Evolutionary conservation across 2,888 invertebrate genomes (phyloP), one percentile per base, ranked within the genome.

Genomic region (Trissolcus brochymenae): DNA sequence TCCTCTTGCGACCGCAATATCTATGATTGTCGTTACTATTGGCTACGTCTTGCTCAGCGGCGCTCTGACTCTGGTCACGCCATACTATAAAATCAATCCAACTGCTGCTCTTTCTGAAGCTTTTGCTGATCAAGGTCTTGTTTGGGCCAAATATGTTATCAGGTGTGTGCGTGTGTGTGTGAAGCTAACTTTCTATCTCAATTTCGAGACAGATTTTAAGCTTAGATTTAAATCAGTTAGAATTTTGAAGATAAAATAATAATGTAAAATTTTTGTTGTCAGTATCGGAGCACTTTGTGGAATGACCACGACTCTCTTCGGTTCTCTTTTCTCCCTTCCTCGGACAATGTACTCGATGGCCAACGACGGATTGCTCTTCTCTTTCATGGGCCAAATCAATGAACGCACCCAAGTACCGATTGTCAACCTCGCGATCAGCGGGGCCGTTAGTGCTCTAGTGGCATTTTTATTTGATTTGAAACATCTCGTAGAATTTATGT

Each of bases 401-500:
- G 91, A 93, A 49, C 94, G 93, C 81, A 95, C 96, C 0, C 95
- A 96, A 89, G 93, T 95, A 55, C 96, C 96, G 0, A 90, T 95
- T 4, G 88, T 92, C 0, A 96, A 95, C 86, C 90, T 96, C 72
- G 91, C 93, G 4, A 92, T 96, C 65, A 94, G 95, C n/a, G 95
- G 96, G 0, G 79, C 94, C 14, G 90, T 93, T 25, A 94, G 95
- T 56, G 95, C 95, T 1, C 67, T 95, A 0, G 93, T 97, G 79
- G 96, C 97, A 4, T 89, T 97, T 49, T 87, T 97, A 43, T 95
- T 97, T 84, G 97, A 98, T 89, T 91, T 98, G 81, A 94, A 95
- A 82, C 96, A 96, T 81, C 90, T 98, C 50, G 96, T 98, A 0
- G 97, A 98, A 86, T 97, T 98, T 86, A 96, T 98, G 96, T 97